Conservation (phyloP, 2,797 vertebrate genomes). For the Siniperca obscura region DNA sequence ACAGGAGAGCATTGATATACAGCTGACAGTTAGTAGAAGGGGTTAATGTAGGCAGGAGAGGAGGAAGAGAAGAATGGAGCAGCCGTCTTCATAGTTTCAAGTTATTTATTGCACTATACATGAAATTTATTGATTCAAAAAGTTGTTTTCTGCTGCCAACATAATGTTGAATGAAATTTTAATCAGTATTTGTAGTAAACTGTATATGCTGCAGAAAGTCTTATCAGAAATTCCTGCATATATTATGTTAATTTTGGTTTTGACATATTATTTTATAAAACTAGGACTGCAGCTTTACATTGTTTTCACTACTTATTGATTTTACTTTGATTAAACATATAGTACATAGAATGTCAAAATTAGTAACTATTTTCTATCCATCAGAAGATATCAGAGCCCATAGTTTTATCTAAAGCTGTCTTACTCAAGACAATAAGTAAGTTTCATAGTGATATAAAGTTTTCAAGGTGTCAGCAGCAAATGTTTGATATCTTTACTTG, state of each 20-base stretch:
- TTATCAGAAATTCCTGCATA: not conserved
- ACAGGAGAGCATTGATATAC: not conserved
- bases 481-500: not conserved
- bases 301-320: not conserved
- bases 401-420: not conserved
- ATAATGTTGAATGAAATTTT: not conserved
- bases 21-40: not conserved
- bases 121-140: not conserved
- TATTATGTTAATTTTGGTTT: not conserved
- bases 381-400: not conserved
- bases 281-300: not conserved
- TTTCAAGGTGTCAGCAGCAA: not conserved
- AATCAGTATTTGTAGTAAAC: not conserved
- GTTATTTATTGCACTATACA: not conserved
- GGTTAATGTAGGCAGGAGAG: not conserved
- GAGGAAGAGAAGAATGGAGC: not conserved
- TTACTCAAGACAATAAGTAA: not conserved
- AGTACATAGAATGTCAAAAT: not conserved
- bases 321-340: not conserved
- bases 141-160: not conserved
- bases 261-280: not conserved
- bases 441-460: not conserved
- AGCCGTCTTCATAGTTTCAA: not conserved
- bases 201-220: not conserved
- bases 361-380: not conserved